phyloP scores from a whole-genome alignment of 2,888 invertebrate genomes.

The Scaptomyza polygonia region DNA sequence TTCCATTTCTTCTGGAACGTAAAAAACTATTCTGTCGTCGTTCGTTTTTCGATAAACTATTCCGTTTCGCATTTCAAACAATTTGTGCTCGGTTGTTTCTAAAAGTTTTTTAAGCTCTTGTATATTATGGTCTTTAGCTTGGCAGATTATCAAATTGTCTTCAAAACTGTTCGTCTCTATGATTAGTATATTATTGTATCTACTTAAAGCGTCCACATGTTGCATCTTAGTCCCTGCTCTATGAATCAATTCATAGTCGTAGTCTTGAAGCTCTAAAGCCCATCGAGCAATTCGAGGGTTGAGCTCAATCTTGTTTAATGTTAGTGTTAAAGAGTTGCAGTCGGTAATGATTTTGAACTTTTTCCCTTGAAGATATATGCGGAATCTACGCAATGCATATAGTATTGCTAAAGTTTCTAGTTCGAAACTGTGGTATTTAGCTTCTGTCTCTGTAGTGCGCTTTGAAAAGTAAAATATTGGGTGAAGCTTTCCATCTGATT shows the following conservation, averaged over 20 bases:
- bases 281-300: neutral
- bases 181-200: neutral
- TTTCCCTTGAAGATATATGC: neutral
- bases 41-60: neutral
- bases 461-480: conserved; percentile 12
- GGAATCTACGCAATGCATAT: neutral
- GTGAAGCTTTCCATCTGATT: conserved; percentile 2
- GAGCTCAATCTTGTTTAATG: neutral
- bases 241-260: neutral
- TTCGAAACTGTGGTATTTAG: neutral
- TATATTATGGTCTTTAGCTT: neutral
- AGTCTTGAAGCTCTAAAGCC: neutral
- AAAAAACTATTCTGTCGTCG: too few relatives aligned
- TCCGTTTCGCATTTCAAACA: neutral
- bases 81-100: neutral
- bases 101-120: neutral
- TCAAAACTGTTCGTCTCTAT: neutral
- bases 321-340: neutral
- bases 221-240: neutral
- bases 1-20: too few relatives aligned
- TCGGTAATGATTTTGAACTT: neutral
- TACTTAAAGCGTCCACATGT: neutral
- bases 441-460: neutral
- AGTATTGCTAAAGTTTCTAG: neutral
- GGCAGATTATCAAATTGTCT: neutral